A percentile compares a stretch with the other conserved stretches of the same genome.
These are phyloP conservation scores for Amiota communis DNA, from an alignment of 2,888 invertebrate species.

Conservation along the genomic window DNA sequence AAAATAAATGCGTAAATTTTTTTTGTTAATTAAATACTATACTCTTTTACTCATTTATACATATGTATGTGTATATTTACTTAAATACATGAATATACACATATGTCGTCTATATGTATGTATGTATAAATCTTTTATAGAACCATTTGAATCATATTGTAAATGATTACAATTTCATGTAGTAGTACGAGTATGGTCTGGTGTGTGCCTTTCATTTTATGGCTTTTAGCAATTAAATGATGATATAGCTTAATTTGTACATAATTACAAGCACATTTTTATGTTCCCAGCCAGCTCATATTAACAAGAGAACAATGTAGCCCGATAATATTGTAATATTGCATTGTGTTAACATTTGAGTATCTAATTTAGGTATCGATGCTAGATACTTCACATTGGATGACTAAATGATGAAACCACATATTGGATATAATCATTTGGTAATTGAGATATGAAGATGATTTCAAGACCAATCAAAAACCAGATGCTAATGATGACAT, in stretches of 20 bases:
- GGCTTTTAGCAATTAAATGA: conserved; percentile 61
- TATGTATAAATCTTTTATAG: background rate
- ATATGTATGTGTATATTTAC: background rate
- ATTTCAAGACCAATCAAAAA: no score
- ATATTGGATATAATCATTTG: no score
- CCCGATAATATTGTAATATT: background rate
- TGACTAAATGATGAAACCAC: no score
- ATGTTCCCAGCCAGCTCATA: conserved; percentile 29
- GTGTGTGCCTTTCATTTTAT: conserved; percentile 1
- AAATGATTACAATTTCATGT: no score
- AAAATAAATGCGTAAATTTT: conserved; percentile 65
- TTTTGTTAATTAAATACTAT: conserved; percentile 63
- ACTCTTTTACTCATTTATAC: conserved; percentile 24
- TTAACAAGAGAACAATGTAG: background rate
- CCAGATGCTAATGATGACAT: no score
- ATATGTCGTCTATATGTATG: background rate
- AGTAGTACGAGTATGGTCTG: background rate
- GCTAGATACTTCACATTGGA: no score
- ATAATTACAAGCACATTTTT: conserved; percentile 62
- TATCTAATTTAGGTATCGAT: no score
- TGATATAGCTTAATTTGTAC: conserved; percentile 61
- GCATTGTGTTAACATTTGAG: no score
- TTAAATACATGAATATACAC: background rate
- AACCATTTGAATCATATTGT: no score
- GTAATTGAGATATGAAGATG: no score